Percentiles rank a stretch among this genome's conserved stretches.
These are phyloP conservation scores for Atta cephalotes DNA, from an alignment of 1,140 invertebrate genomes.

Conservation along the genomic window DNA sequence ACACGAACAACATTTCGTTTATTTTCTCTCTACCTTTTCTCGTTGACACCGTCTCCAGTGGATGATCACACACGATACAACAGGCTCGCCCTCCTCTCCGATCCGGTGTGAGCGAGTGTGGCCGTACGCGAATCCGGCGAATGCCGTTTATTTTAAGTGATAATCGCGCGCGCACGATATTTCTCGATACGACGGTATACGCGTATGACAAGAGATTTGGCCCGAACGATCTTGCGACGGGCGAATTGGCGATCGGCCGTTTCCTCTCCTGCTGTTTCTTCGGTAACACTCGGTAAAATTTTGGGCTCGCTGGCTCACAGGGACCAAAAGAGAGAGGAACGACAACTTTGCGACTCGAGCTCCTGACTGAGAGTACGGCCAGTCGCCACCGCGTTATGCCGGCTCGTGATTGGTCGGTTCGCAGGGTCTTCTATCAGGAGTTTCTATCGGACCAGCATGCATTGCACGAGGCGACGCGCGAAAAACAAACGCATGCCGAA, in stretches of 20 bases:
- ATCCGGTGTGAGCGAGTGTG: not conserved
- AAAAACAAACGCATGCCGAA: conserved; percentile 66
- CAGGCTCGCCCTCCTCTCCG: conserved; percentile 42
- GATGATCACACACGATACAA: conserved; percentile 25
- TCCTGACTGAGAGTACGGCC: conserved; percentile 78
- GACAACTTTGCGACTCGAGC: conserved; percentile 78
- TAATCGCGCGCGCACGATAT: conserved; percentile 11
- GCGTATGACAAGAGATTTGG: not conserved
- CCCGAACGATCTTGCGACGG: not conserved
- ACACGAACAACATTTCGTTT: not conserved
- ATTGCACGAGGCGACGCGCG: conserved; percentile 76
- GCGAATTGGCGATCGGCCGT: not conserved
- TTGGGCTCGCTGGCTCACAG: conserved; percentile 70
- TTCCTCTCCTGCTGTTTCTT: conserved; percentile 45
- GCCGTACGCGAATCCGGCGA: conserved; percentile 33
- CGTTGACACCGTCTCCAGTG: conserved; percentile 40
- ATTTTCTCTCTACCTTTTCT: conserved; percentile 39
- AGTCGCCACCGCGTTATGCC: conserved; percentile 72
- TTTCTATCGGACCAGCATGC: conserved; percentile 84
- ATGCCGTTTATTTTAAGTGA: conserved; percentile 48
- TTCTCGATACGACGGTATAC: not conserved
- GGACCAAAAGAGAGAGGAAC: conserved; percentile 73
- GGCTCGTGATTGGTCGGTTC: conserved; percentile 79
- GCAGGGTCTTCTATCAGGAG: conserved; percentile 86
- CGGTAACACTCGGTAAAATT: conserved; percentile 70